phyloP scores from a whole-genome alignment of 2,797 vertebrate genomes.

The Rhynchotus rufescens region DNA sequence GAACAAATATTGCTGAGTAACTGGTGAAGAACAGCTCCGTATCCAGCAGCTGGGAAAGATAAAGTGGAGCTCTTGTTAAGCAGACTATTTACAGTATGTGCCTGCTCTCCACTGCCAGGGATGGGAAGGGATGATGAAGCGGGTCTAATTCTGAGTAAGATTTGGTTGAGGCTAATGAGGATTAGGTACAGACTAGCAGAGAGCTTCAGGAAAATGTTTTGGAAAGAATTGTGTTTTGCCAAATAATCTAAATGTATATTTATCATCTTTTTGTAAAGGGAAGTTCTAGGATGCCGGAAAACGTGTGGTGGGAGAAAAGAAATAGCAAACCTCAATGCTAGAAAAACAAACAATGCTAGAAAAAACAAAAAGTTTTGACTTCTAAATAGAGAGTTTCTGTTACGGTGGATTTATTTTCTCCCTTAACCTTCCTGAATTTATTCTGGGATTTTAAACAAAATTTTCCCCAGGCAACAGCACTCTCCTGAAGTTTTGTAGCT shows the following conservation, averaged over 20 bases:
- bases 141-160: not conserved
- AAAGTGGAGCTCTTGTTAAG: slow-evolving; percentile 21
- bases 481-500: not conserved
- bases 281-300: not conserved
- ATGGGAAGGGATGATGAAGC: not conserved
- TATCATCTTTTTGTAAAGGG: not conserved
- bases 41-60: not conserved
- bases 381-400: not conserved
- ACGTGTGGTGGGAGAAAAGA: not conserved
- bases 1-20: slow-evolving; percentile 31
- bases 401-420: not conserved
- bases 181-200: not conserved
- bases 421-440: not conserved
- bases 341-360: no score
- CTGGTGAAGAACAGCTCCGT: slow-evolving; percentile 44
- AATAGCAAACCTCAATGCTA: not conserved
- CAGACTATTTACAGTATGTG: not conserved
- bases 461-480: not conserved
- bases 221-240: not conserved
- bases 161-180: not conserved
- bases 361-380: not conserved
- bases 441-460: not conserved
- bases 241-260: not conserved
- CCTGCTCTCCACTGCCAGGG: not conserved
- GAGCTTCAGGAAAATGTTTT: not conserved